Base-by-base conservation (phyloP, 2,113 vertebrate genomes). In the Cavia porcellus region DNA sequence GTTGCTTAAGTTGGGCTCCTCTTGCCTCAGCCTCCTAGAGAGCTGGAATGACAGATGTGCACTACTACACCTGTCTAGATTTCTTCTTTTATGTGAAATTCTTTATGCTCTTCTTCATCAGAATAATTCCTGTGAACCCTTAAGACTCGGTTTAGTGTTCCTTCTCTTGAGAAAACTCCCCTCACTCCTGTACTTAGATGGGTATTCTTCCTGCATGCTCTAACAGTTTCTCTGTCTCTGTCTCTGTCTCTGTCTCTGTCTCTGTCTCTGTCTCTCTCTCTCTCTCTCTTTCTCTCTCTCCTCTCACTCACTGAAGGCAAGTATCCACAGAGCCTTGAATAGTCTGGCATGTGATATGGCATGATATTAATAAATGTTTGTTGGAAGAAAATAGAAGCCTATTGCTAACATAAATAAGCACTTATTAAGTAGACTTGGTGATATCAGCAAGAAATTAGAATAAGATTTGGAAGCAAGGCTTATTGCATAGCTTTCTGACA, bases 401-500 rank as follows among this genome's bases (percentile, higher is more conserved):
- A 12, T 20, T 38, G 45, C 17, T 10, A 66, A 20, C 20, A 68
- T 68, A 42, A 77, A 28, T 25, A 66, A 72, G 7, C 19, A 19
- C 19, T 42, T 93, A 90, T 1, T 62, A 45, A 94, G 59, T 35
- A 72, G 47, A 84, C 25, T 77, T 8, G 17, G 35, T 22, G 20
- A 83, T 28, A 35, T 75, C 70, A 83, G 19, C 30, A 57, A 90
- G 70, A 92, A 86, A 35, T 72, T 30, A 72, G 38, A 74, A 72
- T 42, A 85, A 96, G 70, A 35, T 94, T 94, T 83, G 38, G 79
- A 77, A 92, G 30, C 52, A 80, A 66, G 64, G 28, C 61, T 88
- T 57, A 62, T 45, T 38, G 5, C 8, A 74, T 19, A n/a, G 91
- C 92, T 89, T 92, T 95, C 59, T 72, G 81, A 87, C 45, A 55